Conservation (phyloP, 2,113 vertebrate species). For the Malaclemys terrapin region DNA sequence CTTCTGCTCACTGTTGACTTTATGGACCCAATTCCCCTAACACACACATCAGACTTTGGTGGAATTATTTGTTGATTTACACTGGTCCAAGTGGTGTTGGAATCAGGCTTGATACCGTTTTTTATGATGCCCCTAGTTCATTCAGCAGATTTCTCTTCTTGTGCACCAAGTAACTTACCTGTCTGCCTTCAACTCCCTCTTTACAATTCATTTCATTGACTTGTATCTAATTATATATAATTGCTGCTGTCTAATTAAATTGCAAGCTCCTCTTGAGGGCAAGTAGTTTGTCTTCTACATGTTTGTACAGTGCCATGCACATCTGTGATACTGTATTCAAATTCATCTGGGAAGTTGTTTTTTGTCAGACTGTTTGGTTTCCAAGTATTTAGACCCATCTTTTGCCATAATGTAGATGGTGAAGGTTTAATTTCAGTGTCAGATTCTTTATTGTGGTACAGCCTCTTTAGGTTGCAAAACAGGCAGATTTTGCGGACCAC, state of each 20-base stretch:
- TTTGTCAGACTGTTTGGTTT: not conserved
- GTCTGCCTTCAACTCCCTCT: not conserved
- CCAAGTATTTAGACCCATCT: not conserved
- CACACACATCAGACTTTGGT: not conserved
- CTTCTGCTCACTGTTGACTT: not conserved
- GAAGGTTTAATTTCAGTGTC: conserved; percentile 5
- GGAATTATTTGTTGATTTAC: not conserved
- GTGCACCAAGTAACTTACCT: not conserved
- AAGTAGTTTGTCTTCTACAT: conserved; percentile 31
- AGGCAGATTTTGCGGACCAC: not conserved
- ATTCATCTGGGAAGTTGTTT: not conserved
- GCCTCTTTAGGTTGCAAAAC: not conserved
- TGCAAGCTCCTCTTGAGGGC: not conserved
- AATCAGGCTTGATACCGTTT: not conserved
- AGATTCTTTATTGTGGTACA: not conserved
- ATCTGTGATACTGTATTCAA: not conserved
- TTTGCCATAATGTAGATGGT: not conserved
- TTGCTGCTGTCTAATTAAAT: conserved; percentile 43
- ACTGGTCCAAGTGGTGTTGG: not conserved
- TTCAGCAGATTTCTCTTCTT: conserved; percentile 58
- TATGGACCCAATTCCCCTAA: not conserved
- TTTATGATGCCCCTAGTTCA: conserved; percentile 6
- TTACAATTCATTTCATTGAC: not conserved
- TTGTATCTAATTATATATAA: not conserved
- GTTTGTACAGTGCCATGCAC: not conserved